Evolutionary conservation across 2,113 vertebrate species (phyloP), one percentile per base, ranked within the genome.

Genomic region (Indicator indicator): DNA sequence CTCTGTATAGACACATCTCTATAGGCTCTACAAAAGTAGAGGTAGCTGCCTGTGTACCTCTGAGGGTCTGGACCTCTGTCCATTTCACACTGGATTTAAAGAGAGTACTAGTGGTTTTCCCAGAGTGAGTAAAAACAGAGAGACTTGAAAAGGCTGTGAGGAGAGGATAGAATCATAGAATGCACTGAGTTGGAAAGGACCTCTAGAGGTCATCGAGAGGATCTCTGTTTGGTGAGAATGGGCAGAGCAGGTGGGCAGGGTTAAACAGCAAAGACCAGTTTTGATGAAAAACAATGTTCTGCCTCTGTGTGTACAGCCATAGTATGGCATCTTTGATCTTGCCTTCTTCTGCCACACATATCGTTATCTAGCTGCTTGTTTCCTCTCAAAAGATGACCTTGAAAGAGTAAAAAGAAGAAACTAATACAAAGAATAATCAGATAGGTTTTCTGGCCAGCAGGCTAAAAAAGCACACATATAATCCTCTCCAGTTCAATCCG

Each of bases 391-490:
- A 83, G 12, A 64, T 48, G 67, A 87, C 71, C 82, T 93, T 82
- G 18, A 26, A 72, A 86, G 48, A 74, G 16, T 58, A 33, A 80
- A 83, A 86, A 65, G 42, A 65, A 15, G 27, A 94, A 93, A 77
- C 27, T 42, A 71, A 23, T 9, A 48, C n/a, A 72, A 72, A 40
- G 36, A 40, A 94, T 75, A 82, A 78, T 32, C 5, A 11, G 6
- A 9, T 4, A 12, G 3, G 4, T 9, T 52, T 95, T 78, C 36
- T 50, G 38, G 65, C 70, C 60, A 94, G 36, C 72, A 88, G 76
- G 48, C 81, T 76, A 75, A 93, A 91, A 83, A 86, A 90, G 71
- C 71, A 19, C 63, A 64, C 19, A 8, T 83, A 90, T 89, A 90
- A 90, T 87, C 38, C 63, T 92, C 46, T 85, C 12, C 38, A 62